These are phyloP conservation scores for Ameiurus melas DNA, from an alignment of 2,113 vertebrate species.

Conservation along the genomic window DNA sequence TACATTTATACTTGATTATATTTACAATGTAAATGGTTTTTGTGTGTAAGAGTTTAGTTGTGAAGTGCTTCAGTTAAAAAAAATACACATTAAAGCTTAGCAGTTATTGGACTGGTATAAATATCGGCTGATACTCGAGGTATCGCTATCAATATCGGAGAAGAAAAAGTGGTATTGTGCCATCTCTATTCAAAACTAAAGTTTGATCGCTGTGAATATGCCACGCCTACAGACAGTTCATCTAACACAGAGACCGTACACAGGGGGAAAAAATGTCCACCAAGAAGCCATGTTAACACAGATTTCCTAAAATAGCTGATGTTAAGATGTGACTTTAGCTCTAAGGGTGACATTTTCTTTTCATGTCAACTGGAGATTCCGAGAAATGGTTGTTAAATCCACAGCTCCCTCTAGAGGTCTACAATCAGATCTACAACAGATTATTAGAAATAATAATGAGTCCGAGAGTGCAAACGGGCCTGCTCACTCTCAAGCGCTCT, in stretches of 20 bases:
- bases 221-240: neutral
- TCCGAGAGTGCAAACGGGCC: too few relatives aligned
- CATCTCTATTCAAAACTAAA: neutral
- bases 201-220: too few relatives aligned
- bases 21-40: neutral
- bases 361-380: neutral
- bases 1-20: neutral
- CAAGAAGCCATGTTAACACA: neutral
- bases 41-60: neutral
- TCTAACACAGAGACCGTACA: neutral
- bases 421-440: neutral
- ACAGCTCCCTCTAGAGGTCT: conserved; percentile 23
- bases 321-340: neutral
- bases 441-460: too few relatives aligned
- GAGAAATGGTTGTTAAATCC: neutral
- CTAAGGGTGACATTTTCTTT: neutral
- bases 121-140: neutral
- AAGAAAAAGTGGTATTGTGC: neutral
- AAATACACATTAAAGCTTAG: too few relatives aligned
- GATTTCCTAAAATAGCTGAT: neutral
- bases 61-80: neutral
- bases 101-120: neutral
- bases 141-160: neutral
- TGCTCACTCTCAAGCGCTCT: too few relatives aligned
- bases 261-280: neutral